Conservation (phyloP, 2,113 vertebrate species). For the Puma concolor region DNA sequence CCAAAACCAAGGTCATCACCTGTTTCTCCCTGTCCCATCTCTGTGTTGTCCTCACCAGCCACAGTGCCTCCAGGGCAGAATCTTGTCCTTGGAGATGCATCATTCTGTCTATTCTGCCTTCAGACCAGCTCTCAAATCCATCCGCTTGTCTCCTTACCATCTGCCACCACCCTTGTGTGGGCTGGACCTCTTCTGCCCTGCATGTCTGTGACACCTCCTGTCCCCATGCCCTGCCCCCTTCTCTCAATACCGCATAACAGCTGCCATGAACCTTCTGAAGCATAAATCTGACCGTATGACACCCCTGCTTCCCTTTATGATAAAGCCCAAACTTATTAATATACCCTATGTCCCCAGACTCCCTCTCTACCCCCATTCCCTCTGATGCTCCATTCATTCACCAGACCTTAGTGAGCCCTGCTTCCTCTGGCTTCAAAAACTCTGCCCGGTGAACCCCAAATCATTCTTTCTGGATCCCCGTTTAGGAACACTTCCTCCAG, state of each 20-base stretch:
- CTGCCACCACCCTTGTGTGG: background rate
- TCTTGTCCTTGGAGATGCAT: background rate
- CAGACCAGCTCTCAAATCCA: background rate
- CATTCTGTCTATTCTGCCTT: background rate
- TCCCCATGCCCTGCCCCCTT: background rate
- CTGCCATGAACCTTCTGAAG: background rate
- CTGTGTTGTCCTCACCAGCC: background rate
- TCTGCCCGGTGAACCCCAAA: background rate
- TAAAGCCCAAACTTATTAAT: background rate
- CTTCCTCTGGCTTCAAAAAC: background rate
- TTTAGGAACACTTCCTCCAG: background rate
- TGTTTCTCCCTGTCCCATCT: background rate
- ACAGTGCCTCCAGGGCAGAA: background rate
- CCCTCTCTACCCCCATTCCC: no score
- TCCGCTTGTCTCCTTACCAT: background rate
- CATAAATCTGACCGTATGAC: background rate
- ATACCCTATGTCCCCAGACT: background rate
- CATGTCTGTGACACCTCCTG: background rate
- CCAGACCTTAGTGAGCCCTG: background rate
- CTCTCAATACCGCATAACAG: background rate
- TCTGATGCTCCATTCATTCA: background rate
- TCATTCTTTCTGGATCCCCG: background rate
- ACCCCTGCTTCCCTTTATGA: background rate
- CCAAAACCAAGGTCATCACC: background rate
- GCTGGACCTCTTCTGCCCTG: background rate